phyloP scores from a whole-genome alignment of 2,888 invertebrate species.

The Euclidia mi region DNA sequence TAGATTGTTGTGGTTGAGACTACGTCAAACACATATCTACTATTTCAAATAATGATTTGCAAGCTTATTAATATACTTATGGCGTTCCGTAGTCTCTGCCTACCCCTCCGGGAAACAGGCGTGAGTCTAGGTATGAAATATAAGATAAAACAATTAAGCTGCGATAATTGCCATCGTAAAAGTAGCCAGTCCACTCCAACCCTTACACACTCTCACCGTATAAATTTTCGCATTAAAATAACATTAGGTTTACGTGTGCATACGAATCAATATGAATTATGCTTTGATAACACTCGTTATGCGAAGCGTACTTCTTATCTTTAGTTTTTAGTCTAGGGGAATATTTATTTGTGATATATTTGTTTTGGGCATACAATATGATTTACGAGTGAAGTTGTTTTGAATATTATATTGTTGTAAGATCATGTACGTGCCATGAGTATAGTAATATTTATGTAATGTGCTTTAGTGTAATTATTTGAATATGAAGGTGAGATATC shows the following conservation, averaged over 20 bases:
- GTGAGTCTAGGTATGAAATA: no score
- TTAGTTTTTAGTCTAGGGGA: constrained; percentile 21
- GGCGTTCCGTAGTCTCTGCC: no score
- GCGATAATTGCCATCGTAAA: no score
- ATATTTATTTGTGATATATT: constrained; percentile 20
- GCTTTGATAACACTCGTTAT: constrained; percentile 48
- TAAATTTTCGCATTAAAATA: constrained; percentile 58
- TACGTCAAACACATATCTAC: no score
- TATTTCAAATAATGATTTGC: no score
- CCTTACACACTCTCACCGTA: constrained; percentile 16
- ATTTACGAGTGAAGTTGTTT: constrained; percentile 16
- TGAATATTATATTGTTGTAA: no score
- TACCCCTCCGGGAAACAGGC: no score
- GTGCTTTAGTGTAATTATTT: no score
- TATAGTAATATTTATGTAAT: background rate
- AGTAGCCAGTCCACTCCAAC: background rate
- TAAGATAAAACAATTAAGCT: no score
- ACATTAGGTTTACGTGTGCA: constrained; percentile 47
- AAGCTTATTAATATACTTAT: no score
- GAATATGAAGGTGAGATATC: no score
- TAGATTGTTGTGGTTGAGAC: no score
- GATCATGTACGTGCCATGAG: background rate
- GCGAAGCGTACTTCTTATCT: constrained; percentile 33
- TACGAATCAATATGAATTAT: constrained; percentile 47
- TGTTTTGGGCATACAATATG: constrained; percentile 25